These are phyloP conservation scores for Microcaecilia unicolor DNA, from an alignment of 2,797 vertebrate species.

Conservation along the genomic window DNA sequence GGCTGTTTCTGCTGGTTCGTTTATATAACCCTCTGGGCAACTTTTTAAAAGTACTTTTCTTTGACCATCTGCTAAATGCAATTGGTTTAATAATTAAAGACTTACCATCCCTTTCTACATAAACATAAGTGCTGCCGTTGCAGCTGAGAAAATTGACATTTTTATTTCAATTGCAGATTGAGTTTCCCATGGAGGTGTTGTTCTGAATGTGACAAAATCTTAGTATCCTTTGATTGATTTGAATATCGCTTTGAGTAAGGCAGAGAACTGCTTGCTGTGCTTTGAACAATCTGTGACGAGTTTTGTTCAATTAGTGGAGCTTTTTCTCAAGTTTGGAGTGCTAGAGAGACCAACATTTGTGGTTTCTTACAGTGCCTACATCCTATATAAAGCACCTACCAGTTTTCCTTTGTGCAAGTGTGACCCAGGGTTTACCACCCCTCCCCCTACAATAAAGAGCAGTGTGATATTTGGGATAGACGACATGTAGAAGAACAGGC, in stretches of 20 bases:
- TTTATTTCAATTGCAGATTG: slow-evolving; percentile 7
- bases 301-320: too few species aligned
- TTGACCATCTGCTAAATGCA: slow-evolving; percentile 64
- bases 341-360: too few species aligned
- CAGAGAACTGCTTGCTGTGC: too few species aligned
- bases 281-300: too few species aligned
- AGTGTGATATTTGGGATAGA: too few species aligned
- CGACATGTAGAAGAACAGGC: too few species aligned
- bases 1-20: slow-evolving; percentile 58
- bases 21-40: slow-evolving; percentile 69
- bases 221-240: background rate
- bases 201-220: background rate
- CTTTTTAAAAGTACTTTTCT: slow-evolving; percentile 66
- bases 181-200: background rate
- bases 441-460: too few species aligned
- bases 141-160: slow-evolving; percentile 29
- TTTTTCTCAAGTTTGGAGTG: too few species aligned
- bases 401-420: too few species aligned
- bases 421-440: too few species aligned
- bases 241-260: background rate
- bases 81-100: slow-evolving; percentile 65
- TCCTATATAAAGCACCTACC: too few species aligned
- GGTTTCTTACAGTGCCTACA: too few species aligned
- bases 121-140: slow-evolving; percentile 33
- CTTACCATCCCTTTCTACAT: slow-evolving; percentile 38